Percentiles rank a stretch among this genome's conserved stretches.
Evolutionary conservation across 2,797 vertebrate species (phyloP).

Genomic region (Fratercula arctica): DNA sequence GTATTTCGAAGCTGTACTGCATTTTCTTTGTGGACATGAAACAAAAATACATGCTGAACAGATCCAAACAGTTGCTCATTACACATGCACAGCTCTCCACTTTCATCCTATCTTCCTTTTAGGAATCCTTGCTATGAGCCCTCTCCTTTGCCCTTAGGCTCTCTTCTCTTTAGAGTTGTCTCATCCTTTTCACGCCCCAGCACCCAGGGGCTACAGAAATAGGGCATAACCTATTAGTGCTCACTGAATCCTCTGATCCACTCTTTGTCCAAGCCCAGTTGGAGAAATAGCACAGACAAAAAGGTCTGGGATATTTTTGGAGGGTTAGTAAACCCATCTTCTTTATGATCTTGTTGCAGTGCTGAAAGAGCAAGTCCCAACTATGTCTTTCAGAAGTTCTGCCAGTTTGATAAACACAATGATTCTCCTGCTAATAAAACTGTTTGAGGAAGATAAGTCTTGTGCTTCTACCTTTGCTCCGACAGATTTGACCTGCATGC

Average conservation of each 20-base stretch:
- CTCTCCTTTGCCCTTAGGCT: neutral
- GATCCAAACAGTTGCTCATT: neutral
- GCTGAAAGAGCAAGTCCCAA: neutral
- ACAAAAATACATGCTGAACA: neutral
- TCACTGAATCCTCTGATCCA: neutral
- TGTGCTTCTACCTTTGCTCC: neutral
- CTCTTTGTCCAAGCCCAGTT: neutral
- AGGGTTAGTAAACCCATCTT: neutral
- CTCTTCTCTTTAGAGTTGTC: neutral
- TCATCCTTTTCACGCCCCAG: neutral
- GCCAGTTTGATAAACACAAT: neutral
- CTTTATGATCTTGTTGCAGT: neutral
- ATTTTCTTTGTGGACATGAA: neutral
- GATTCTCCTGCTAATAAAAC: neutral
- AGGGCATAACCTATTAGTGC: neutral
- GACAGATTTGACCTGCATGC: neutral
- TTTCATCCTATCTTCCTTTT: neutral
- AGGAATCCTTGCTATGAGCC: neutral
- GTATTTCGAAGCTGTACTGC: neutral
- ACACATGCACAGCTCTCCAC: neutral
- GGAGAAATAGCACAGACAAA: neutral
- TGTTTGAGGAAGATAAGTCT: neutral
- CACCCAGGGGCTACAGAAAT: neutral
- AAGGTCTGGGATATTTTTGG: neutral
- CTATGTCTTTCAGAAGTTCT: neutral